Evolutionary conservation across 2,113 vertebrate genomes (phyloP), one percentile per base, ranked within the genome.

Genomic region (Gorsachius goisagi): DNA sequence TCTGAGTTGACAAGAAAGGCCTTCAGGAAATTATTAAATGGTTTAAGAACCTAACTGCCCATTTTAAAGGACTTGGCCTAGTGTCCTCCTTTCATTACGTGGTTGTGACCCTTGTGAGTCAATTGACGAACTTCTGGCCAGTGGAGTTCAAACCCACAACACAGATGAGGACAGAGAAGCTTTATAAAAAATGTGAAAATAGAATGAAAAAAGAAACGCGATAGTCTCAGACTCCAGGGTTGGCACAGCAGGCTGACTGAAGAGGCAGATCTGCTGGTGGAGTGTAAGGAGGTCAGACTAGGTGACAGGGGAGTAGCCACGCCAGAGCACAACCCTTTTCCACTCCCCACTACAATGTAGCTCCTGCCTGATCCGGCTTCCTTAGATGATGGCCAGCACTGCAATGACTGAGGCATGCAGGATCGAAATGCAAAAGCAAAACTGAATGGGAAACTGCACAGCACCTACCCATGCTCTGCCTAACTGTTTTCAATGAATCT

Each of bases 251-350:
- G 63, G 15, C 59, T 69, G 35, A 49, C 32, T 66, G 45, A 41
- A 80, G 60, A 50, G 71, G 33, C 49, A 81, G 85, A 72, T 74
- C 32, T 26, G 69, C 27, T 47, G 12, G 28, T 22, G 12, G 13
- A 71, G 5, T 5, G 5, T 45, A 60, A 80, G 35, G n/a, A 68
- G 23, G 18, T 69, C 33, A n/a, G 32, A 60, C 8, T 14, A 68
- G 33, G 23, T 59, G 35, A n/a, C 26, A 55, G 23, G 33, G 74
- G 28, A 89, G 45, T 71, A 50, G 27, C 19, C 69, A 49, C 0
- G 0, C 22, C 0, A 1, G 23, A 2, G 3, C 3, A 27, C 21
- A 49, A 63, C 30, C 39, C 27, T 58, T 39, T 76, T 80, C 28
- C 6, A 49, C 35, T 76, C 35, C 11, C 13, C 33, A 12, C 9